These are phyloP conservation scores for Epistrophe eligans DNA, from an alignment of 2,888 invertebrate species.

Conservation along the genomic window DNA sequence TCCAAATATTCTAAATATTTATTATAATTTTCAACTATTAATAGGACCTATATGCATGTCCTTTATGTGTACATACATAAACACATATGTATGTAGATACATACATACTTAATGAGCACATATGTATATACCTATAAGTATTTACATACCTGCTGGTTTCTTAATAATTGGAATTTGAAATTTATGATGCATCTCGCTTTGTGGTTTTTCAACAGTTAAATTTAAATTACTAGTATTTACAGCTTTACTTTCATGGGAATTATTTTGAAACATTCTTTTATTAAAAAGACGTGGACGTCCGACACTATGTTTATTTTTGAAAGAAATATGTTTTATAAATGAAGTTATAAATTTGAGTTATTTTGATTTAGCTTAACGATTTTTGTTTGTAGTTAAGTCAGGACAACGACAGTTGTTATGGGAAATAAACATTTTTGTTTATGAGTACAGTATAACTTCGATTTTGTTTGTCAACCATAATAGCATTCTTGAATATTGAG, in stretches of 20 bases:
- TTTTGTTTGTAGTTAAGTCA: neutral
- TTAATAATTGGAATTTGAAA: constrained; percentile 18
- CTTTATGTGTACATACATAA: too few species aligned
- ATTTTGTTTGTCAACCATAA: too few species aligned
- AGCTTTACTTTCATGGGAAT: neutral
- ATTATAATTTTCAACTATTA: too few species aligned
- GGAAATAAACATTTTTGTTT: neutral
- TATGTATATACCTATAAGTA: too few species aligned
- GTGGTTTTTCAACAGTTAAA: neutral
- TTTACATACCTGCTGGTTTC: neutral
- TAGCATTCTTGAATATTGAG: too few species aligned
- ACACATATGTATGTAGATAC: too few species aligned
- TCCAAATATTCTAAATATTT: too few species aligned
- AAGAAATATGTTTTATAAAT: neutral
- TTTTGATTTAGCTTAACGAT: neutral
- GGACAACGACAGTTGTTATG: neutral
- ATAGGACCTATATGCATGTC: too few species aligned
- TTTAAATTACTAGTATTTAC: constrained; percentile 6
- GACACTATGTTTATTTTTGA: neutral
- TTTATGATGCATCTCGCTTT: constrained; percentile 76
- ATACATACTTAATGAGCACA: too few species aligned
- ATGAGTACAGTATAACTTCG: neutral
- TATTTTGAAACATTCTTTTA: constrained; percentile 26
- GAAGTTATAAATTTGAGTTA: too few species aligned
- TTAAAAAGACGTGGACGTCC: neutral